A percentile compares a stretch with the other conserved stretches of the same genome.
These are phyloP conservation scores for Passerina amoena DNA, from an alignment of 2,113 vertebrate species.

Conservation along the genomic window DNA sequence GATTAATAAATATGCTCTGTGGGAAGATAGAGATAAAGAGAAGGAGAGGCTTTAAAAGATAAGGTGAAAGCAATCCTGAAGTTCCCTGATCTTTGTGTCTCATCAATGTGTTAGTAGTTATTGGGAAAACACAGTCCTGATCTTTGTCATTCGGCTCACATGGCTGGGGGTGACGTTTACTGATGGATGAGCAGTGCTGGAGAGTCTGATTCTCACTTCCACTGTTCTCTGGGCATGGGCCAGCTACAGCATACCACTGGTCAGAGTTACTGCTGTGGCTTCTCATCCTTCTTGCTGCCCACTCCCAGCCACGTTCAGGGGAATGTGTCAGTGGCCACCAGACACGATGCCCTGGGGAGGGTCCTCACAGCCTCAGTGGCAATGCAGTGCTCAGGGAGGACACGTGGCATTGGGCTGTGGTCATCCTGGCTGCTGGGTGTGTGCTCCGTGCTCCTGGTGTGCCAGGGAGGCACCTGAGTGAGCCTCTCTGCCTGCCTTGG, in stretches of 20 bases:
- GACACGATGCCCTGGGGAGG: fast-evolving
- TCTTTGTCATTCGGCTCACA: neutral
- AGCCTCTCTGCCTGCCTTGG: neutral
- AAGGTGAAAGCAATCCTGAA: constrained; percentile 18
- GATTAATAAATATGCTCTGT: constrained; percentile 32
- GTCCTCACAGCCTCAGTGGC: neutral
- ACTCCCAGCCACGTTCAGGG: fast-evolving
- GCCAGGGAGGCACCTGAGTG: neutral
- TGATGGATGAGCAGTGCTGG: neutral
- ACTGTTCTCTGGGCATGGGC: neutral
- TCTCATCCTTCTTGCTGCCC: neutral
- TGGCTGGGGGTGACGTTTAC: neutral
- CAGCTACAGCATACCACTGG: neutral
- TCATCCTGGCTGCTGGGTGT: neutral
- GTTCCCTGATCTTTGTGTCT: neutral
- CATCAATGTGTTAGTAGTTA: neutral
- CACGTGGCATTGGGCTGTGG: neutral
- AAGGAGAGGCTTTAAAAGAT: neutral
- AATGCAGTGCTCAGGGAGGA: neutral
- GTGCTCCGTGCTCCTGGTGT: neutral
- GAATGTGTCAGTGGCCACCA: neutral
- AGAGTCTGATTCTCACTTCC: neutral
- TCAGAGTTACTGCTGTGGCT: neutral
- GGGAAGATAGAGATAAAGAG: neutral
- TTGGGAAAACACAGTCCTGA: neutral